Conservation (phyloP, 1,140 invertebrate species). For the Protaetia brevitarsis region DNA sequence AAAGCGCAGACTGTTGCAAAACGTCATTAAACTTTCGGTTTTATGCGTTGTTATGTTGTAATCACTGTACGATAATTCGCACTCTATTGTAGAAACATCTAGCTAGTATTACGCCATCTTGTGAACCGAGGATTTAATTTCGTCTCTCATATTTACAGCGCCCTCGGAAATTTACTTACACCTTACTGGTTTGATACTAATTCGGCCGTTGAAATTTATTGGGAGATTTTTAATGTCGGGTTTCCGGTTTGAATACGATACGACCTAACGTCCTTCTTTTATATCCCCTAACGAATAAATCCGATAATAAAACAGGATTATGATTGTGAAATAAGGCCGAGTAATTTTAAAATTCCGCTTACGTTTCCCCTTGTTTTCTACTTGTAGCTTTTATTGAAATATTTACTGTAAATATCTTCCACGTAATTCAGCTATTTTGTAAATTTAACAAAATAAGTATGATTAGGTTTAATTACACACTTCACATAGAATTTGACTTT, state of each 20-base stretch:
- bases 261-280: neutral
- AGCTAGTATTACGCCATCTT: neutral
- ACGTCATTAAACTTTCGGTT: conserved; percentile 22
- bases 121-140: neutral
- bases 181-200: neutral
- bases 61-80: conserved; percentile 16
- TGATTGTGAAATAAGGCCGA: neutral
- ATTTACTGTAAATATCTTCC: neutral
- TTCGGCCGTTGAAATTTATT: neutral
- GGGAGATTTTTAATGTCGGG: neutral
- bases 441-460: too few species aligned
- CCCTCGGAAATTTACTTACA: neutral
- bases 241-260: neutral
- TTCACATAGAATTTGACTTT: too few species aligned
- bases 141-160: neutral
- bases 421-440: neutral
- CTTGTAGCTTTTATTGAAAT: neutral
- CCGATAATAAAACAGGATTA: neutral
- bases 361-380: neutral
- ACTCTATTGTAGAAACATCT: conserved; percentile 13
- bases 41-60: conserved; percentile 24
- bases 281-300: neutral
- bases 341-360: neutral
- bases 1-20: conserved; percentile 21
- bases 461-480: too few species aligned